Evolutionary conservation across 2,888 invertebrate genomes (phyloP).

Genomic region (Malthinus seriepunctatus): DNA sequence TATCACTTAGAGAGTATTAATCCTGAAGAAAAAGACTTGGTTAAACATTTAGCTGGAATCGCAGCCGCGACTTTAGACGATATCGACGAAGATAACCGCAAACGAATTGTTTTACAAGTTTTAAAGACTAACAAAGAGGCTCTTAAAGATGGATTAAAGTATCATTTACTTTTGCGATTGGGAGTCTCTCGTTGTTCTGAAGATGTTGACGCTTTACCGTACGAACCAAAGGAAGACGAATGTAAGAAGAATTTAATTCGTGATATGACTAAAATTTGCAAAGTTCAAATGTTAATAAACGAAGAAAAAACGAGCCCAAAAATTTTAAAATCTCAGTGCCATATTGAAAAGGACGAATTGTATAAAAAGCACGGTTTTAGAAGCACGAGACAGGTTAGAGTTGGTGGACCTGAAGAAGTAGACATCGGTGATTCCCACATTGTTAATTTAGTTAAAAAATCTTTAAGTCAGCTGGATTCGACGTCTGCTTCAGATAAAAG

Average conservation of each 20-base stretch:
- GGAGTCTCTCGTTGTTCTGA: conserved; percentile 55
- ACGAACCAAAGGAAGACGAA: conserved; percentile 14
- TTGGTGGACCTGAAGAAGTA: neutral
- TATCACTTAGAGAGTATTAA: conserved; percentile 39
- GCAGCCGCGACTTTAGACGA: conserved; percentile 57
- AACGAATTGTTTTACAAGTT: conserved; percentile 55
- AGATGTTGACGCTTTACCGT: conserved; percentile 25
- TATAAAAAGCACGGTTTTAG: neutral
- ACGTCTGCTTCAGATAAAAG: conserved; percentile 37
- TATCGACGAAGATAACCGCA: conserved; percentile 57
- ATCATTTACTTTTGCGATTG: conserved; percentile 53
- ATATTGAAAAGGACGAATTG: conserved; percentile 42
- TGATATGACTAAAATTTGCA: conserved; percentile 57
- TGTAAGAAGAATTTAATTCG: conserved; percentile 47
- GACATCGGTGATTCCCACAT: conserved; percentile 24
- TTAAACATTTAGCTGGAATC: conserved; percentile 54
- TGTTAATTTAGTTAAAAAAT: conserved; percentile 33
- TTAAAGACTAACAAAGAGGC: conserved; percentile 52
- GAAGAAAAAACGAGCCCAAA: conserved; percentile 52
- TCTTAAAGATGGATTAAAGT: conserved; percentile 49
- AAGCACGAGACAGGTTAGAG: neutral
- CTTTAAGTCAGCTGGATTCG: conserved; percentile 40
- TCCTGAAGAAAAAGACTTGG: conserved; percentile 40
- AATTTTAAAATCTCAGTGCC: conserved; percentile 59
- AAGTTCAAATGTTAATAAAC: conserved; percentile 56